phyloP scores from a whole-genome alignment of 2,113 vertebrate genomes.

The Benitochromis conjunctus region DNA sequence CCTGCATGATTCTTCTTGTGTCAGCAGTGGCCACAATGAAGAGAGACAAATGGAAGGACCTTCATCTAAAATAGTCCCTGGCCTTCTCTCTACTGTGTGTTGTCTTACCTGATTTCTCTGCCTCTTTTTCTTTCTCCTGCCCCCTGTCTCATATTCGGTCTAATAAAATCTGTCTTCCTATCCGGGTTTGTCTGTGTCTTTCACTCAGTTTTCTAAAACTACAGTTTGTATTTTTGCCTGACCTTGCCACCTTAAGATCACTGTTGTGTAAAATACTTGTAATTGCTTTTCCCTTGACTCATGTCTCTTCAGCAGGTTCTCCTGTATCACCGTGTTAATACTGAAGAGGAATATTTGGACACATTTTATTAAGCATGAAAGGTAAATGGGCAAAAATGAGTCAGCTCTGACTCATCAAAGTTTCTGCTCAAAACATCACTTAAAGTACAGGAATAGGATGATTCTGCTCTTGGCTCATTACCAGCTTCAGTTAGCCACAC shows the following conservation, averaged over 20 bases:
- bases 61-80: neutral
- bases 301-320: neutral
- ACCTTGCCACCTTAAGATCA: neutral
- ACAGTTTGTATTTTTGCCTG: neutral
- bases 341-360: neutral
- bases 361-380: neutral
- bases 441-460: neutral
- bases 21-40: neutral
- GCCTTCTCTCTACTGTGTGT: neutral
- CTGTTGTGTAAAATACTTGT: neutral
- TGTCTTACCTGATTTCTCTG: slow-evolving; percentile 4
- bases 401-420: neutral
- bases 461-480: neutral
- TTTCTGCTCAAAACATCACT: neutral
- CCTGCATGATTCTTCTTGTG: neutral
- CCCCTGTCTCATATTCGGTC: neutral
- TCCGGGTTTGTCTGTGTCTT: neutral
- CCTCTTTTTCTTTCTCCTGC: neutral
- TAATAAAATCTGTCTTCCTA: neutral
- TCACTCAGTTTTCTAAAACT: slow-evolving; percentile 4
- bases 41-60: slow-evolving; percentile 4
- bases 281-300: neutral
- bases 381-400: neutral
- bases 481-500: neutral
- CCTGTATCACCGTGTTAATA: neutral